Evolutionary conservation across 2,888 invertebrate species (phyloP).

Genomic region (Dorcus hopei): DNA sequence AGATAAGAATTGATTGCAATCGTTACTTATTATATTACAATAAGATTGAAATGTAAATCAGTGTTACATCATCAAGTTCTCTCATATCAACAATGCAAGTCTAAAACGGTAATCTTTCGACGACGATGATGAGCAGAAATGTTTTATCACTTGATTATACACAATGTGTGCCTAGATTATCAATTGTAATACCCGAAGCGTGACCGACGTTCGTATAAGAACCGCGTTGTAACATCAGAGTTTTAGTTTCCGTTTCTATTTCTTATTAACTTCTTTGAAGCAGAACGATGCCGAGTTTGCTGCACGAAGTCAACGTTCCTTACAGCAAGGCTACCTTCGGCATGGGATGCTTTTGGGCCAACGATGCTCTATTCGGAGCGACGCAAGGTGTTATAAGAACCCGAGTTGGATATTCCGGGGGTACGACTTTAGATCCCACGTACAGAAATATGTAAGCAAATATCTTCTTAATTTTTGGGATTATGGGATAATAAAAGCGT

Average conservation of each 20-base stretch:
- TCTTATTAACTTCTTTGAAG: conserved; percentile 27
- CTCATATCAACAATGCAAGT: background rate
- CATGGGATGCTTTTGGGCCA: conserved; percentile 94
- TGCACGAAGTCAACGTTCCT: conserved; percentile 63
- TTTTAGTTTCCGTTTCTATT: background rate
- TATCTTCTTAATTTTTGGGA: conserved; percentile 7
- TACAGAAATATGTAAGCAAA: conserved; percentile 80
- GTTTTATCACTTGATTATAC: too few species aligned
- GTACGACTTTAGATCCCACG: conserved; percentile 73
- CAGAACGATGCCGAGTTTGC: conserved; percentile 48
- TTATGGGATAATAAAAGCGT: background rate
- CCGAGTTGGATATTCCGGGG: conserved; percentile 92
- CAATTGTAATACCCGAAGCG: too few species aligned
- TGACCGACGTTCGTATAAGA: background rate
- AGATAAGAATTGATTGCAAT: too few species aligned
- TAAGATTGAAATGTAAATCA: too few species aligned
- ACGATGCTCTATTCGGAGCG: conserved; percentile 79
- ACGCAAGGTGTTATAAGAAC: conserved; percentile 77
- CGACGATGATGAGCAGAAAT: background rate
- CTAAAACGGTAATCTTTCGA: background rate
- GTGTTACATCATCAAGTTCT: background rate
- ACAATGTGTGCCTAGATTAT: too few species aligned
- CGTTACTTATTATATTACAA: too few species aligned
- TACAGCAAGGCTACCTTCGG: conserved; percentile 81
- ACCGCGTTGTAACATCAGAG: background rate